Percentiles rank a stretch among this genome's conserved stretches.
These are phyloP conservation scores for Nesidiocoris tenuis DNA, from an alignment of 2,888 invertebrate genomes.

Conservation along the genomic window DNA sequence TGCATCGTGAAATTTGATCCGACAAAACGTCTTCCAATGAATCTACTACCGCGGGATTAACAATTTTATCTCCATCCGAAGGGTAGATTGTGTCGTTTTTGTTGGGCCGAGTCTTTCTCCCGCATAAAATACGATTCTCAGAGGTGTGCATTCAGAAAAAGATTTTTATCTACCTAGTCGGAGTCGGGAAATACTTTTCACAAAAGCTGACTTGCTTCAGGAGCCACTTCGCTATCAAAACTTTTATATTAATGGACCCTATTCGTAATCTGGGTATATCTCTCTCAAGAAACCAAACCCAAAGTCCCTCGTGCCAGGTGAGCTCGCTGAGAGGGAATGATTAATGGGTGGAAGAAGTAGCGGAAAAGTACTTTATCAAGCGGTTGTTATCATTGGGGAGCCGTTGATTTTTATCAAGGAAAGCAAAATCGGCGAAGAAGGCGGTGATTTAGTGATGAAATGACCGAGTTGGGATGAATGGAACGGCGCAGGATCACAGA, in stretches of 20 bases:
- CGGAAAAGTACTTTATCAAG: neutral
- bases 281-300: neutral
- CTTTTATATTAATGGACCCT: slow-evolving; percentile 27
- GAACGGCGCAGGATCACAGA: no score
- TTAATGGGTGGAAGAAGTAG: neutral
- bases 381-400: neutral
- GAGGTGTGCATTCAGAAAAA: slow-evolving; percentile 7
- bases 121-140: neutral
- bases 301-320: neutral
- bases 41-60: no score
- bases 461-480: no score
- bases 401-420: neutral
- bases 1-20: no score
- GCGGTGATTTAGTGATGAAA: neutral
- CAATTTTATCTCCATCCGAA: neutral
- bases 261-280: slow-evolving; percentile 6
- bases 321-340: neutral
- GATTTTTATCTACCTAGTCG: neutral
- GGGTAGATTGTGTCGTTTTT: neutral
- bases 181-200: neutral
- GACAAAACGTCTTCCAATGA: no score
- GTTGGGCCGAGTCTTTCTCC: neutral
- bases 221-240: slow-evolving; percentile 13
- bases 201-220: slow-evolving; percentile 8
- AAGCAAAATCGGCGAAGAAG: neutral